These are phyloP conservation scores for Ectemnius cavifrons DNA, from an alignment of 2,888 invertebrate genomes.

Conservation along the genomic window DNA sequence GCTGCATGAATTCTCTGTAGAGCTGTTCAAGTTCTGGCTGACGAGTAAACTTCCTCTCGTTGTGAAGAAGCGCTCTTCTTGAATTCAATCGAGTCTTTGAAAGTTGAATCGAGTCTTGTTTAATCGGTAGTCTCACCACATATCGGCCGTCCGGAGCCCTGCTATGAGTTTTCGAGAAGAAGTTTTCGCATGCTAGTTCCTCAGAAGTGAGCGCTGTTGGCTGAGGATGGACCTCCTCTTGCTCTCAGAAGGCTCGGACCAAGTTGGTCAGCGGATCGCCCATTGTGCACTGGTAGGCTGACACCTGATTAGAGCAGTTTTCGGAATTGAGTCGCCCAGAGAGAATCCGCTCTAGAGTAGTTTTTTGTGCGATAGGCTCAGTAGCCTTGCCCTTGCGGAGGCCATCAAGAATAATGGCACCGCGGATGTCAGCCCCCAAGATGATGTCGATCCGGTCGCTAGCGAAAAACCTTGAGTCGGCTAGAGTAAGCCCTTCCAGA, in stretches of 20 bases:
- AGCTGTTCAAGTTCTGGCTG: too few relatives aligned
- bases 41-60: too few relatives aligned
- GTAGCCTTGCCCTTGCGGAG: not conserved
- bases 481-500: not conserved
- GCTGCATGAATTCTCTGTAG: too few relatives aligned
- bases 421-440: not conserved
- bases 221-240: slow-evolving; percentile 1
- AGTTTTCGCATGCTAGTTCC: slow-evolving; percentile 1
- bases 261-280: not conserved
- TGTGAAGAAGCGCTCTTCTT: too few relatives aligned
- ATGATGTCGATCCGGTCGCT: not conserved
- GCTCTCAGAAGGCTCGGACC: slow-evolving; percentile 7
- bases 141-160: too few relatives aligned
- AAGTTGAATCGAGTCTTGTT: too few relatives aligned
- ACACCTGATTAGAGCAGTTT: too few relatives aligned
- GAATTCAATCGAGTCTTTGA: too few relatives aligned
- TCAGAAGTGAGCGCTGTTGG: not conserved
- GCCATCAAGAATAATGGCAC: not conserved
- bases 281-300: not conserved
- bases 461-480: not conserved
- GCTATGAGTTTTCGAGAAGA: too few relatives aligned
- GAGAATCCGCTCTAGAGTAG: not conserved
- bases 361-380: not conserved
- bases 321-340: not conserved
- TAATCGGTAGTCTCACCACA: too few relatives aligned